A percentile compares a stretch with the other conserved stretches of the same genome.
Conservation (phyloP, 2,888 invertebrate species). For the Mylabris sibirica region DNA sequence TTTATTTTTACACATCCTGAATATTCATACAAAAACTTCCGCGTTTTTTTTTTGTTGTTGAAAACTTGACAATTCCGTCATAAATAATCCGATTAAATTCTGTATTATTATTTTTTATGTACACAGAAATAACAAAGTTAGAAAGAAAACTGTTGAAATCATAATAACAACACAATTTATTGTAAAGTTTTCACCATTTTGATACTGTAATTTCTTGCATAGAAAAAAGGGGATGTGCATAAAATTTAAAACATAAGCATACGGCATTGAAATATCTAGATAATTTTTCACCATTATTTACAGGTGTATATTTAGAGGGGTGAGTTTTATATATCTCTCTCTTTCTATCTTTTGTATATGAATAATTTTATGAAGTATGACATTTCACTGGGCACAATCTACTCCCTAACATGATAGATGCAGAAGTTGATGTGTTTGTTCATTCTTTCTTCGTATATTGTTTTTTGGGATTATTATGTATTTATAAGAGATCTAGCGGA, state of each 20-base stretch:
- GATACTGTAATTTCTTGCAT: not conserved
- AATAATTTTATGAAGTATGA: conserved; percentile 14
- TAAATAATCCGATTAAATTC: conserved; percentile 2
- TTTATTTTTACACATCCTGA: conserved; percentile 15
- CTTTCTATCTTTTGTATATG: conserved; percentile 17
- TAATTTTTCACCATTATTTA: conserved; percentile 29
- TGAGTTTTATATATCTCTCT: no score
- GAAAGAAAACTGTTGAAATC: not conserved
- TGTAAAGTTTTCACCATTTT: not conserved
- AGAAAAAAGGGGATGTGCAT: not conserved
- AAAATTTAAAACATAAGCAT: not conserved
- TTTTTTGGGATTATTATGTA: conserved; percentile 17
- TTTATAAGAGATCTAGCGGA: not conserved
- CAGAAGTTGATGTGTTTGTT: conserved; percentile 14
- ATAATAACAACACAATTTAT: not conserved
- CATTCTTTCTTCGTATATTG: not conserved
- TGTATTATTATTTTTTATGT: not conserved
- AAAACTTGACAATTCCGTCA: not conserved
- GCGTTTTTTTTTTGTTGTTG: not conserved
- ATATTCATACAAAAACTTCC: conserved; percentile 1
- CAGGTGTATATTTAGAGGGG: conserved; percentile 2
- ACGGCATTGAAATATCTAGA: conserved; percentile 32
- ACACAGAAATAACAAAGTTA: not conserved
- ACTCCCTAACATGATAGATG: conserved; percentile 12
- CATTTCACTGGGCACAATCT: conserved; percentile 19